Conservation (phyloP, 2,113 vertebrate genomes). For the Morone saxatilis region DNA sequence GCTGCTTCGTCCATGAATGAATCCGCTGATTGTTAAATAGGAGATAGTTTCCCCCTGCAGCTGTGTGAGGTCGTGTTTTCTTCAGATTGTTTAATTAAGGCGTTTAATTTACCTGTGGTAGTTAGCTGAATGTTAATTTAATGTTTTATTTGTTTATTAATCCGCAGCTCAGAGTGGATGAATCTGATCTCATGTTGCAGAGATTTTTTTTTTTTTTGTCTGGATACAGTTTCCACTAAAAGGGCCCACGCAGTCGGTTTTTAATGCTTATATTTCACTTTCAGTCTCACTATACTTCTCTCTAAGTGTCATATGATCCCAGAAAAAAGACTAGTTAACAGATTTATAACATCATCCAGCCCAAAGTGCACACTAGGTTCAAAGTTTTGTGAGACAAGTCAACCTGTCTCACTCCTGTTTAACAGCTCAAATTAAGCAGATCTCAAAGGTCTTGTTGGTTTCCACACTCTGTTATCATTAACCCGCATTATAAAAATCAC, state of each 20-base stretch:
- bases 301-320: slow-evolving; percentile 30
- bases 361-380: neutral
- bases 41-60: neutral
- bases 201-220: neutral
- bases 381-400: slow-evolving; percentile 14
- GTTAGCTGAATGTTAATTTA: too few species aligned
- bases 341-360: neutral
- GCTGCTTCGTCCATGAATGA: neutral
- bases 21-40: neutral
- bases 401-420: neutral
- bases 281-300: neutral
- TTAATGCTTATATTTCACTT: slow-evolving; percentile 20
- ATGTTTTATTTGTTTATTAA: neutral
- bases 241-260: too few species aligned
- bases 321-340: neutral
- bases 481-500: slow-evolving; percentile 4
- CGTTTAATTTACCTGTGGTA: neutral
- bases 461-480: slow-evolving; percentile 46
- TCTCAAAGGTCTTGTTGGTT: slow-evolving; percentile 52
- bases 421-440: neutral
- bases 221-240: slow-evolving; percentile 13
- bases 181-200: slow-evolving; percentile 26
- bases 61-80: neutral
- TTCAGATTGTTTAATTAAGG: neutral
- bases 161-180: neutral